Percentiles rank a stretch among this genome's conserved stretches.
Conservation (phyloP, 2,797 vertebrate genomes). For the Adrianichthys oophorus region DNA sequence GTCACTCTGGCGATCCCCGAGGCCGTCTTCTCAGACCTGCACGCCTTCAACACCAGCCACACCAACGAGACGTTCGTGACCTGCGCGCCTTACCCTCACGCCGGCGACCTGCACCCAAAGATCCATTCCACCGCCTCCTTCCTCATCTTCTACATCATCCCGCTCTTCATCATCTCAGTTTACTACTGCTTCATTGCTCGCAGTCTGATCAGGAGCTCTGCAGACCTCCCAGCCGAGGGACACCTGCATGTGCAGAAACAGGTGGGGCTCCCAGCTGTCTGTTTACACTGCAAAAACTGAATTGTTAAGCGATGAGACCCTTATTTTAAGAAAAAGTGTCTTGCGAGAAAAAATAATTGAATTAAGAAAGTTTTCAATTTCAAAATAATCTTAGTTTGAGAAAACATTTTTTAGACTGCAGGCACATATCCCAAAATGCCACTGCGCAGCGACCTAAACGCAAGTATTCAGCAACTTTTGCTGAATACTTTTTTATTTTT, state of each 20-base stretch:
- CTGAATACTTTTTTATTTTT: too few relatives aligned
- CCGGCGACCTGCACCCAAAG: slow-evolving; percentile 88
- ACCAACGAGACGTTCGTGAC: slow-evolving; percentile 90
- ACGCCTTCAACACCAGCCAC: slow-evolving; percentile 84
- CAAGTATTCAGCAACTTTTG: too few relatives aligned
- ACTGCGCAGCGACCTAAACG: too few relatives aligned
- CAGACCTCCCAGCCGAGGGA: slow-evolving; percentile 87
- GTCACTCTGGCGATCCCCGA: slow-evolving; percentile 90
- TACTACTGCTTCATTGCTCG: slow-evolving; percentile 95
- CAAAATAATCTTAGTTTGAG: too few relatives aligned
- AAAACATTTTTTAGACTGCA: too few relatives aligned
- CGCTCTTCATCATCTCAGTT: slow-evolving; percentile 90
- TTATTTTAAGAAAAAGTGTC: too few relatives aligned
- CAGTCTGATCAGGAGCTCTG: slow-evolving; percentile 88
- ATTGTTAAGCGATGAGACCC: not conserved
- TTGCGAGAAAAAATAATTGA: too few relatives aligned
- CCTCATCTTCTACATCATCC: slow-evolving; percentile 91
- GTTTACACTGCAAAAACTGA: not conserved
- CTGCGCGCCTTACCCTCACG: slow-evolving; percentile 91
- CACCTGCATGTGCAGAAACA: slow-evolving; percentile 77
- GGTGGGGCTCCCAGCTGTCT: slow-evolving; percentile 23
- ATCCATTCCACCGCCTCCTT: slow-evolving; percentile 93
- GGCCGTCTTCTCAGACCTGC: slow-evolving; percentile 92
- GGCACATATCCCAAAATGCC: too few relatives aligned
- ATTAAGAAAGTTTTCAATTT: too few relatives aligned